phyloP scores from a whole-genome alignment of 2,113 vertebrate species.

The Pomatostomus ruficeps region DNA sequence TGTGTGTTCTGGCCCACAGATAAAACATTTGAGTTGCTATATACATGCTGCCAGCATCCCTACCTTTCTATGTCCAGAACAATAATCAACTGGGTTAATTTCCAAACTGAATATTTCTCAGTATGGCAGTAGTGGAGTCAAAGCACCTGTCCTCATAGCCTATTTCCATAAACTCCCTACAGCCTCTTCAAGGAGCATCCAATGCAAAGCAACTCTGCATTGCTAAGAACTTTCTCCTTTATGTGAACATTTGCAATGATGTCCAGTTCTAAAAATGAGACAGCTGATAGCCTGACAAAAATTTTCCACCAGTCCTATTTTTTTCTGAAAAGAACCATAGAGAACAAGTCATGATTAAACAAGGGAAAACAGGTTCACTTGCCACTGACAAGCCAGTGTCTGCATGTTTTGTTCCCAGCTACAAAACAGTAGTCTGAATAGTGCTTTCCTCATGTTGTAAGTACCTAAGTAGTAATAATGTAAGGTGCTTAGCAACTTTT shows the following conservation, averaged over 20 bases:
- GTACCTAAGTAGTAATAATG: neutral
- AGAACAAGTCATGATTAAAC: neutral
- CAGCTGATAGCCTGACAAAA: neutral
- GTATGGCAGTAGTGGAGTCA: neutral
- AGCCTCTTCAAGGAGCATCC: neutral
- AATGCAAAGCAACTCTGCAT: neutral
- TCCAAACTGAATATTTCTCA: neutral
- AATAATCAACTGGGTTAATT: neutral
- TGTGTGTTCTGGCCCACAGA: accelerated
- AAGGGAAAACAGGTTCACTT: neutral
- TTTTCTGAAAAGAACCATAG: neutral
- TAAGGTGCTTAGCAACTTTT: neutral
- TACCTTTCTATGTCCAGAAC: neutral
- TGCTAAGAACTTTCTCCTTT: neutral
- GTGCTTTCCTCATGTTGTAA: neutral
- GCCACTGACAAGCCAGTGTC: neutral
- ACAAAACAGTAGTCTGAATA: neutral
- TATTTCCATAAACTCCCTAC: neutral
- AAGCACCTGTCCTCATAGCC: neutral
- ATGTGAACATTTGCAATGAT: neutral
- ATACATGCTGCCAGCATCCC: neutral
- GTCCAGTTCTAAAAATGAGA: neutral
- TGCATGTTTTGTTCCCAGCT: neutral
- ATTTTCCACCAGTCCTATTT: neutral
- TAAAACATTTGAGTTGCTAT: neutral